These are phyloP conservation scores for Pelobates fuscus DNA, from an alignment of 2,113 vertebrate species.

Conservation along the genomic window DNA sequence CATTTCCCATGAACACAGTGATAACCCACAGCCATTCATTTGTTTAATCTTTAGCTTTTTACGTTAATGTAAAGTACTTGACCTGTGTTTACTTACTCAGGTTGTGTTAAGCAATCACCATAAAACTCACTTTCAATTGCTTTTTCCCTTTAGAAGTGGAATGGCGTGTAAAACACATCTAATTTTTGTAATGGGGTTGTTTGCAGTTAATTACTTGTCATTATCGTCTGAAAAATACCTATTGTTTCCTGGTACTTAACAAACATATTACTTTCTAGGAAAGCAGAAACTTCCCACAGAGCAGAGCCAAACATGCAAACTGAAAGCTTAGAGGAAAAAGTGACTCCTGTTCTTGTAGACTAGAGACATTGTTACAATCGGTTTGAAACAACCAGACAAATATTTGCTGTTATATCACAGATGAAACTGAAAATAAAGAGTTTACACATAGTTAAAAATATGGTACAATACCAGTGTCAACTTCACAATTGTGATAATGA, in stretches of 20 bases:
- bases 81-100: conserved; percentile 29
- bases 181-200: conserved; percentile 44
- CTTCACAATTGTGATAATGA: too few relatives aligned
- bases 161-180: conserved; percentile 44
- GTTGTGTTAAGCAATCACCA: conserved; percentile 47
- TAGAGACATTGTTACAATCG: too few relatives aligned
- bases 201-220: conserved; percentile 46
- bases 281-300: conserved; percentile 7
- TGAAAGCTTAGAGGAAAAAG: background rate
- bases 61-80: conserved; percentile 15
- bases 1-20: conserved; percentile 28
- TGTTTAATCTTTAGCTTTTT: conserved; percentile 27
- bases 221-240: conserved; percentile 43
- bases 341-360: background rate
- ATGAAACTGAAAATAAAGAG: background rate
- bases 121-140: conserved; percentile 42
- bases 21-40: conserved; percentile 19
- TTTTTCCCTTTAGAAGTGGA: conserved; percentile 31
- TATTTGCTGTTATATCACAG: background rate
- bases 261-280: conserved; percentile 25
- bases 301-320: background rate
- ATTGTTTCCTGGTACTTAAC: conserved; percentile 24
- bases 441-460: too few relatives aligned
- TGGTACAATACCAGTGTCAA: too few relatives aligned
- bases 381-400: background rate